A percentile compares a stretch with the other conserved stretches of the same genome.
phyloP scores from a whole-genome alignment of 2,888 invertebrate genomes.

The Sycophila texana region DNA sequence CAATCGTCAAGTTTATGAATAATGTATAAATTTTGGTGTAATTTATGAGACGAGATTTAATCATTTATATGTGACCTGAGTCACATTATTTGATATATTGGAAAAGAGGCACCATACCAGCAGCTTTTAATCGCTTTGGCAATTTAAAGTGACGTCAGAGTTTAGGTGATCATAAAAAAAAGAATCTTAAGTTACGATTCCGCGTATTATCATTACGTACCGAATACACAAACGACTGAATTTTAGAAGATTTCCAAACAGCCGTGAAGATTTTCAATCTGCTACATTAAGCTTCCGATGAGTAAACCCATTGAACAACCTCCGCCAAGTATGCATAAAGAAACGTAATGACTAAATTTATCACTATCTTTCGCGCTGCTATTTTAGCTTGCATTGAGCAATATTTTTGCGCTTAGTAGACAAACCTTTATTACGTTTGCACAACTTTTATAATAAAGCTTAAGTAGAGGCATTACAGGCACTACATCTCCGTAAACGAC shows the following conservation, averaged over 20 bases:
- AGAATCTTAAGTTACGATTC: slow-evolving; percentile 17
- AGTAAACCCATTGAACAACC: too few species aligned
- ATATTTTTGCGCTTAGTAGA: too few species aligned
- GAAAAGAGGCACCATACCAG: not conserved
- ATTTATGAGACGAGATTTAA: not conserved
- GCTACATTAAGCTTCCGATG: too few species aligned
- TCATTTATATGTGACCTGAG: slow-evolving; percentile 15
- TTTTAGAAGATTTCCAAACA: not conserved
- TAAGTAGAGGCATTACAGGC: too few species aligned
- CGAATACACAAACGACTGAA: not conserved
- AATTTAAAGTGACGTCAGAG: slow-evolving; percentile 34
- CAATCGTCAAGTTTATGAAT: too few species aligned
- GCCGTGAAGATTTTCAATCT: too few species aligned
- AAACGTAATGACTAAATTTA: not conserved
- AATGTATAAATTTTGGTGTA: too few species aligned
- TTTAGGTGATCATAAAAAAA: slow-evolving; percentile 18
- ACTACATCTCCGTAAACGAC: too few species aligned
- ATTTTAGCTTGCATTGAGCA: too few species aligned
- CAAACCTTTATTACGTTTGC: not conserved
- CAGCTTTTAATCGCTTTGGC: not conserved
- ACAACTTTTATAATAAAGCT: not conserved
- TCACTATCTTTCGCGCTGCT: not conserved
- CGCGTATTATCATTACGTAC: not conserved
- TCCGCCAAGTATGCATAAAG: too few species aligned
- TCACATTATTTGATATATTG: slow-evolving; percentile 6